Conservation (phyloP, 1,140 invertebrate genomes). For the Caenorhabditis tropicalis region DNA sequence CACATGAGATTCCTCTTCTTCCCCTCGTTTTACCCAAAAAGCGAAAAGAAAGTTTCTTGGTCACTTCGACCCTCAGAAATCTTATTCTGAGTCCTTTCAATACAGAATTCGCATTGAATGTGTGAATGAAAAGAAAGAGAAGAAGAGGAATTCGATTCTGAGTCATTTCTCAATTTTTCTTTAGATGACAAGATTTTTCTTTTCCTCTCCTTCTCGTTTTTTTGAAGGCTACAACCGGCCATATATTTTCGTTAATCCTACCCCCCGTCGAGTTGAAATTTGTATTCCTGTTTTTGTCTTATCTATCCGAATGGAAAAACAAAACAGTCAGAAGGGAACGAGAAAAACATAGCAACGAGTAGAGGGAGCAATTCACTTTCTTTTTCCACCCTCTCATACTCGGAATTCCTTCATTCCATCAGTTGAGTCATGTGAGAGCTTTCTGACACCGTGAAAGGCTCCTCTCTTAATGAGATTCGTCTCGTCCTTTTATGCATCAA, state of each 20-base stretch:
- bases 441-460: background rate
- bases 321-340: too few relatives aligned
- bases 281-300: too few relatives aligned
- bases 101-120: background rate
- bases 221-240: too few relatives aligned
- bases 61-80: background rate
- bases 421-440: slow-evolving; percentile 1
- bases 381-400: background rate
- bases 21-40: background rate
- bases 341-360: too few relatives aligned
- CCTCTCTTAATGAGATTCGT: slow-evolving; percentile 12
- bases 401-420: background rate
- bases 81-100: slow-evolving; percentile 25
- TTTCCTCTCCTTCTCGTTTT: background rate
- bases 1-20: background rate
- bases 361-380: too few relatives aligned
- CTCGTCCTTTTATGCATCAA: background rate
- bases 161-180: background rate
- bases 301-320: too few relatives aligned
- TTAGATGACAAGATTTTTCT: background rate
- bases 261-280: background rate
- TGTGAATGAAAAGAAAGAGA: background rate
- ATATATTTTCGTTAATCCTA: too few relatives aligned
- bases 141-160: background rate
- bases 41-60: background rate